These are phyloP conservation scores for Sprattus sprattus DNA, from an alignment of 2,113 vertebrate genomes.

Conservation along the genomic window DNA sequence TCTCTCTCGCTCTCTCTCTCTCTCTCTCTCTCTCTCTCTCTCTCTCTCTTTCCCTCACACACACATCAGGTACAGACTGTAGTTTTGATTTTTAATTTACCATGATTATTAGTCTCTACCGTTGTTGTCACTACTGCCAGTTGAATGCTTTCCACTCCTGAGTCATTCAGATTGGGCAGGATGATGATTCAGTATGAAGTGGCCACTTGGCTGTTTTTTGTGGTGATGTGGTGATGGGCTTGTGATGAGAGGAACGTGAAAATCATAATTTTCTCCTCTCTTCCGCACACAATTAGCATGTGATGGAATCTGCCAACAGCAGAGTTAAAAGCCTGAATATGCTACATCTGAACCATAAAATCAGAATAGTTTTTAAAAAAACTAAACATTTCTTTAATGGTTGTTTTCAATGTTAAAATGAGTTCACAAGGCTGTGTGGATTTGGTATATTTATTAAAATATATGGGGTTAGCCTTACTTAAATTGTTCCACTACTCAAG, in stretches of 20 bases:
- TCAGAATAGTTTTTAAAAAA: background rate
- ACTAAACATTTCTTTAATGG: conserved; percentile 11
- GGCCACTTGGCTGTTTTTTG: conserved; percentile 10
- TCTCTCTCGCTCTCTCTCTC: no score
- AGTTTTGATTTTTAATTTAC: no score
- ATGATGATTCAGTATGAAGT: conserved; percentile 6
- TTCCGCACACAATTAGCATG: conserved; percentile 24
- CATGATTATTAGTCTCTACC: no score
- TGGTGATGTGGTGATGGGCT: conserved; percentile 21
- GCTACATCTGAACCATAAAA: background rate
- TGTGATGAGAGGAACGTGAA: background rate
- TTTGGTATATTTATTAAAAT: background rate
- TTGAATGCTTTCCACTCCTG: background rate
- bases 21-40: no score
- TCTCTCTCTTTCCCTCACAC: no score
- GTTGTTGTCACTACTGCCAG: background rate
- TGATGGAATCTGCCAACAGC: conserved; percentile 30
- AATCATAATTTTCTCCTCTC: conserved; percentile 20
- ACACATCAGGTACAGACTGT: no score
- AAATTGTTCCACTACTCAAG: background rate
- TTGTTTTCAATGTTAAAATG: background rate
- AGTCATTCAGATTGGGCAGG: background rate
- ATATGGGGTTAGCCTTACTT: background rate
- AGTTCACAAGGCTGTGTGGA: background rate
- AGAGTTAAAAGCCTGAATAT: background rate